Evolutionary conservation across 2,888 invertebrate species (phyloP), one percentile per base, ranked within the genome.

Genomic region (Digitonthophagus gazella): DNA sequence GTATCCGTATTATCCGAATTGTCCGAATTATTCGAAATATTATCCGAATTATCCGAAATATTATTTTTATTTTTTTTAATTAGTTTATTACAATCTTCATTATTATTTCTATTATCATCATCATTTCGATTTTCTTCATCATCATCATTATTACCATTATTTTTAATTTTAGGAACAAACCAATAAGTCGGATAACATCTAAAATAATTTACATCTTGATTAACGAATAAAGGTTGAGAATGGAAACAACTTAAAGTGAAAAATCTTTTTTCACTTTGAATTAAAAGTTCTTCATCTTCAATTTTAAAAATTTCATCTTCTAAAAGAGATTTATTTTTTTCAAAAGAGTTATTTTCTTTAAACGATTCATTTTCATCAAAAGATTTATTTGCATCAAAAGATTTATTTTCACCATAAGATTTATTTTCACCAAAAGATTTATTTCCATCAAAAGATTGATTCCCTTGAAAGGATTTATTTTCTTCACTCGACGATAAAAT

Each of bases 161-260:
- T 57, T 28, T 67, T 65, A 1, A 66, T 16, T 63, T 67, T 63
- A 3, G 67, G 66, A 14, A 70, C 67, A 22, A 67, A 70, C 70
- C 70, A 70, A 19, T 63, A 70, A 15, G 70, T 68, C 20, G 70
- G 67, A 55, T 70, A 68, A 19, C 70, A 70, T 11, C 67, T 65
- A 14, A 15, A 64, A n/a, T 19, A 20, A 2, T 28, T 56, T 3
- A 16, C 22, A 3, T 18, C 22, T 2, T 69, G 65, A 20, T 66
- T 66, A 4, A 58, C 28, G 15, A 15, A 66, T 15, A 67, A 15
- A 5, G 67, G 55, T 6, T 61, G 57, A 14, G 54, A 16, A 56
- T 67, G 67, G 61, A 70, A 68, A 15, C 58, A 55, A 2, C 65
- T 68, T 5, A 70, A 44, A 8, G n/a, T n/a, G n/a, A n/a, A n/a